Percentiles rank a stretch among this genome's conserved stretches.
phyloP scores from a whole-genome alignment of 1,140 invertebrate species.

The Penaeus indicus region DNA sequence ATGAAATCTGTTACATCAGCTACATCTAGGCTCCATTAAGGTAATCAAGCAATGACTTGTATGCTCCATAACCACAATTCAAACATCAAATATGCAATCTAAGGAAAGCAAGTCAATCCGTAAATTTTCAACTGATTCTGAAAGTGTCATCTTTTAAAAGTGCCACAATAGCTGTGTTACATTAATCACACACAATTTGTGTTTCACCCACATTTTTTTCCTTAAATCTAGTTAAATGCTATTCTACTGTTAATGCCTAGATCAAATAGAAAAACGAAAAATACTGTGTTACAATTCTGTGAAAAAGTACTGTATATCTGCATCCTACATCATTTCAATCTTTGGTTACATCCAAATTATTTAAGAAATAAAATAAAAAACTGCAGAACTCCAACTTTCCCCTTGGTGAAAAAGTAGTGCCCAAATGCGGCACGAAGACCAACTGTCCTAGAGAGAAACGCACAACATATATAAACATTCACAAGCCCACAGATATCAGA shows the following conservation, averaged over 20 bases:
- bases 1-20: no score
- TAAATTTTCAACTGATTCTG: no score
- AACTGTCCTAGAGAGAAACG: slow-evolving; percentile 28
- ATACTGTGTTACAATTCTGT: slow-evolving; percentile 25
- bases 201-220: slow-evolving; percentile 46
- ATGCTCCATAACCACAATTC: no score
- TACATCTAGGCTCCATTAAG: no score
- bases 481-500: slow-evolving; percentile 35
- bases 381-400: slow-evolving; percentile 11
- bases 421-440: not conserved
- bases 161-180: no score
- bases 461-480: slow-evolving; percentile 9
- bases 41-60: no score
- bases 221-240: slow-evolving; percentile 61
- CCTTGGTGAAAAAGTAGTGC: not conserved
- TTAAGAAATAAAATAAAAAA: slow-evolving; percentile 31
- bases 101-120: no score
- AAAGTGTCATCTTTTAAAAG: no score
- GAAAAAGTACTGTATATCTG: slow-evolving; percentile 44
- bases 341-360: slow-evolving; percentile 51
- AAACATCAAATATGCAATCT: no score
- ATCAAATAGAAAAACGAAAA: slow-evolving; percentile 34
- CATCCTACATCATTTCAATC: slow-evolving; percentile 40
- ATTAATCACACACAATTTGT: slow-evolving; percentile 26
- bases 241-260: slow-evolving; percentile 59